Evolutionary conservation across 1,140 invertebrate species (phyloP).

Genomic region (Drosophila seguyi): DNA sequence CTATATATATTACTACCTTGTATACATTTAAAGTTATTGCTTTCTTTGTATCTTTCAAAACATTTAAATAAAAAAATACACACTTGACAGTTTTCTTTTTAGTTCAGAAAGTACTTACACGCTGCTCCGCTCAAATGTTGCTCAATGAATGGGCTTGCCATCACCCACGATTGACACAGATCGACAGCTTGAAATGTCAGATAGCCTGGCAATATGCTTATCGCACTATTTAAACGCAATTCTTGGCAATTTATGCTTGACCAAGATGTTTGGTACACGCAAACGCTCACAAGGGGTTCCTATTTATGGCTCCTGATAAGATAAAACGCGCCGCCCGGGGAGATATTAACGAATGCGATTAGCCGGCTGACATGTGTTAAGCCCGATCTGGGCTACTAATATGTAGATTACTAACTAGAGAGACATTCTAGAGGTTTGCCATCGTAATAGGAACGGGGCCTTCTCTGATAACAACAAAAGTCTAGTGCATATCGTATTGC

Average conservation of each 20-base stretch:
- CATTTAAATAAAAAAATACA: not conserved
- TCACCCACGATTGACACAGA: not conserved
- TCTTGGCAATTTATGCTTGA: conserved; percentile 7
- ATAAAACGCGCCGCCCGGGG: conserved; percentile 1
- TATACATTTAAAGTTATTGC: not conserved
- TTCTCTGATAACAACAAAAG: conserved; percentile 13
- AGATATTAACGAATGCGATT: conserved; percentile 19
- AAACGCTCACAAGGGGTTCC: conserved; percentile 42
- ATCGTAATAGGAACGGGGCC: conserved; percentile 20
- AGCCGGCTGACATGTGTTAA: conserved; percentile 14
- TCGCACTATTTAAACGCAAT: conserved; percentile 8
- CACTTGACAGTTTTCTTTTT: not conserved
- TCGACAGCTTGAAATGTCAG: conserved; percentile 19
- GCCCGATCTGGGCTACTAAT: not conserved
- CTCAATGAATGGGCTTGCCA: conserved; percentile 15
- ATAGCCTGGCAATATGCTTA: conserved; percentile 15
- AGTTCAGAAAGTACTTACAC: not conserved
- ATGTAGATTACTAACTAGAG: not conserved
- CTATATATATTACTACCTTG: not conserved
- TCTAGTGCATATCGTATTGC: conserved; percentile 22
- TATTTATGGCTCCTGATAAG: conserved; percentile 49
- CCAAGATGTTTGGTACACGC: conserved; percentile 29
- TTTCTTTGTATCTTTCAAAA: not conserved
- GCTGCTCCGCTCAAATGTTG: not conserved
- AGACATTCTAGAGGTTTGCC: not conserved